phyloP scores from a whole-genome alignment of 2,797 vertebrate species.

The Coracias cyanogaster region DNA sequence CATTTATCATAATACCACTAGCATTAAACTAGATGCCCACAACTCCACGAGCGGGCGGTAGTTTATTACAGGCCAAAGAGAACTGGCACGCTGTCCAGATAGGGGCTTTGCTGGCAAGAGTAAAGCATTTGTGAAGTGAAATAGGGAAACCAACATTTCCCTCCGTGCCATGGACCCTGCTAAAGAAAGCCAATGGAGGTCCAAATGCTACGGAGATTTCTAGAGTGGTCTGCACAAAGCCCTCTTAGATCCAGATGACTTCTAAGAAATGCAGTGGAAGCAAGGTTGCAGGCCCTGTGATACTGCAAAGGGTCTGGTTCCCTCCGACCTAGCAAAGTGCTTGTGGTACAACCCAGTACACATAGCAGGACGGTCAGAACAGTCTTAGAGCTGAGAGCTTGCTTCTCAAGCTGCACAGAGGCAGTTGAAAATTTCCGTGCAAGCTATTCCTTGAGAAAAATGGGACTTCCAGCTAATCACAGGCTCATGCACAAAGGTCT shows the following conservation, averaged over 20 bases:
- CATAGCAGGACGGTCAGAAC: not conserved
- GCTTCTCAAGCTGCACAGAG: not conserved
- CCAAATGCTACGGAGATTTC: not conserved
- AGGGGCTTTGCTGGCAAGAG: not conserved
- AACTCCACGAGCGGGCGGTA: not conserved
- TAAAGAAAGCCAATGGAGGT: not conserved
- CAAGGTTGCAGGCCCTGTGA: rapidly evolving
- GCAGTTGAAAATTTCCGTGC: not conserved
- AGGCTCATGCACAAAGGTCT: not conserved
- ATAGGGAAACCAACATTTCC: not conserved
- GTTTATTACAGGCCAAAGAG: not conserved
- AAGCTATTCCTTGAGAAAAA: not conserved
- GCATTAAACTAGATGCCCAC: not conserved
- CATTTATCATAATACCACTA: slow-evolving; percentile 48
- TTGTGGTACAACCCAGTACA: not conserved
- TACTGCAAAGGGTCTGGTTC: not conserved
- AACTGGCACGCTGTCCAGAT: not conserved
- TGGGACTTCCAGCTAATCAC: not conserved
- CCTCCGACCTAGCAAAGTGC: not conserved
- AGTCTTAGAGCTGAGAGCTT: not conserved
- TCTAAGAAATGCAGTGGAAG: not conserved
- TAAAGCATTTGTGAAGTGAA: not conserved
- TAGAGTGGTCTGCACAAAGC: not conserved
- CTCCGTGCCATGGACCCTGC: not conserved
- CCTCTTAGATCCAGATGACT: not conserved